Conservation (phyloP, 2,888 invertebrate species). For the Drosophila acutilabella region DNA sequence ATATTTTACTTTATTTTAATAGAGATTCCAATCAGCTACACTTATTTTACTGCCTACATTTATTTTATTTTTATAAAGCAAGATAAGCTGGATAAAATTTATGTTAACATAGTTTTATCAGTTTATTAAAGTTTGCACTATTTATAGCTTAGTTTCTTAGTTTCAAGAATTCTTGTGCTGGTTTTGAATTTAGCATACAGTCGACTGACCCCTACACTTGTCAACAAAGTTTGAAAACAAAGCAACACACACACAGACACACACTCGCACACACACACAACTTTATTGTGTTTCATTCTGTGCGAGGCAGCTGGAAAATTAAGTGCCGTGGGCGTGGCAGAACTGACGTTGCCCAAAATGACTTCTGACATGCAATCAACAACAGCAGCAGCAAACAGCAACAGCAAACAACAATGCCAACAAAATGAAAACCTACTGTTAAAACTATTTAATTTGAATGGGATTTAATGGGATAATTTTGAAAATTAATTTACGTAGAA, state of each 20-base stretch:
- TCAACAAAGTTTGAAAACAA: conserved; percentile 24
- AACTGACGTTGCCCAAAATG: conserved; percentile 47
- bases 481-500: background rate
- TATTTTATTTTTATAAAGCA: background rate
- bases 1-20: no score
- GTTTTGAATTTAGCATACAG: background rate
- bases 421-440: conserved; percentile 20
- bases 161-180: conserved; percentile 11
- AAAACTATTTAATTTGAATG: conserved; percentile 40
- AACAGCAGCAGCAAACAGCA: conserved; percentile 34
- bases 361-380: conserved; percentile 67
- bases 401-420: conserved; percentile 6
- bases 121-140: conserved; percentile 13
- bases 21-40: no score
- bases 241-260: conserved; percentile 16
- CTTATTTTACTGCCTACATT: background rate
- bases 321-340: conserved; percentile 33
- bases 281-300: conserved; percentile 3
- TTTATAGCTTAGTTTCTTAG: conserved; percentile 25
- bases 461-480: background rate
- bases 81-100: background rate
- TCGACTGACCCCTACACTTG: conserved; percentile 37
- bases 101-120: background rate
- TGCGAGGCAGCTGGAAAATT: conserved; percentile 18
- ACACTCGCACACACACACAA: conserved; percentile 10